Base-by-base conservation (phyloP, 2,888 invertebrate genomes). In the Tipula lateralis region DNA sequence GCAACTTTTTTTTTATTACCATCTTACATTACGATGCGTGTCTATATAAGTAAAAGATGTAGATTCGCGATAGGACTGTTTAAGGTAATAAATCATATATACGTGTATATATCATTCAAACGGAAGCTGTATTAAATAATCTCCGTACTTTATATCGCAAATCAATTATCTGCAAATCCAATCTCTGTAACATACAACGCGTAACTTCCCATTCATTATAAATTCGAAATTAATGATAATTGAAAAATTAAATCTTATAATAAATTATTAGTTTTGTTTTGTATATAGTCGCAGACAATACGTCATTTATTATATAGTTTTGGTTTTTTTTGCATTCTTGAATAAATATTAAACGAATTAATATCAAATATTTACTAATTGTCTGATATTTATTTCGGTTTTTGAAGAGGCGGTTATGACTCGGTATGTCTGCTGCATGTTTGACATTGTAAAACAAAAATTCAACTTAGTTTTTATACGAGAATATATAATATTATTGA, bases 71-170 rank as follows among this genome's bases (percentile, higher is more conserved):
- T 66, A 66, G 66, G 66, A 66, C 24, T 24, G n/a, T 66, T 66
- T 66, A 4, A 9, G 24, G 24, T 66, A 66, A 66, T 66, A 66
- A 66, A 66, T 66, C 66, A 66, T 66, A 24, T 24, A 66, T 66
- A 44, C 16, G 12, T 39, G 39, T 7, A 32, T 32, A 32, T 32
- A 32, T 32, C n/a, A 44, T 0, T 6, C 66, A 6, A 66, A 66
- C 66, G 66, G 66, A 66, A 66, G 66, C 66, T 66, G 66, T 66
- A 66, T 66, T 66, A 66, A 66, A 66, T 66, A 66, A 66, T 24
- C 66, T 66, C 66, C n/a, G n/a, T n/a, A n/a, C n/a, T n/a, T n/a
- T n/a, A n/a, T 24, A 66, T 66, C 24, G 24, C 19, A 66, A 66
- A 66, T 66, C 66, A 66, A 66, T 66, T 66, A 66, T 66, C 66